Evolutionary conservation across 53 echinoderm and acorn worm genomes (phyloP), one percentile per base, ranked within the genome.

Genomic region (Glandiceps talaboti): DNA sequence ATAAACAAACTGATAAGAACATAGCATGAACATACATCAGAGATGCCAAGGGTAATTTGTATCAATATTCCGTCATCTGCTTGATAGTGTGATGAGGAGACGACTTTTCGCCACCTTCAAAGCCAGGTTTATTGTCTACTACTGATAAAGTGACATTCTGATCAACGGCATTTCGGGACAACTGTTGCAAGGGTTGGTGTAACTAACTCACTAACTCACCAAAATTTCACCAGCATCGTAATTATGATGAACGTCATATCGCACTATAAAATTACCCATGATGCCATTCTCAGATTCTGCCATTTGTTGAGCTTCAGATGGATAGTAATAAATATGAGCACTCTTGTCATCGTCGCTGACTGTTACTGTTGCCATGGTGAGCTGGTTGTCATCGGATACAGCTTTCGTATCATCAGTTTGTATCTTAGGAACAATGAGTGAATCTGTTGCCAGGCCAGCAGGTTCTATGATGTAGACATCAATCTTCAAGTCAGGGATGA

Each of bases 201-300:
- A n/a, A n/a, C n/a, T n/a, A n/a, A n/a, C n/a, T n/a, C n/a, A n/a
- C 27, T 6, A 27, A 77, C 73, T 73, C 27, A 91, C 91, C 84
- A 86, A 83, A 33, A 91, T 83, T 72, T 86, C 78, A 1, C 88
- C 86, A 27, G 80, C 91, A 76, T 81, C 73, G 25, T 78, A 28
- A 29, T 33, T 27, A 28, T 88, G 82, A 30, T 32, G 79, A 72
- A 88, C 88, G 32, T 88, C 91, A 76, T 91, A 91, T 27, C 79
- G 31, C 30, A 91, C 81, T 0, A 83, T 31, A 27, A 88, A 91
- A 30, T 88, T 85, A 32, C 86, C 91, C 78, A 86, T 75, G 31
- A 76, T 83, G 31, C 91, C 91, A 29, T 79, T 72, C 0, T 83
- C 29, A 28, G 82, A 82, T 26, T 82, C 32, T 6, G 32, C 33